Conservation (phyloP, 2,888 invertebrate species). For the Leucophora obtusa region DNA sequence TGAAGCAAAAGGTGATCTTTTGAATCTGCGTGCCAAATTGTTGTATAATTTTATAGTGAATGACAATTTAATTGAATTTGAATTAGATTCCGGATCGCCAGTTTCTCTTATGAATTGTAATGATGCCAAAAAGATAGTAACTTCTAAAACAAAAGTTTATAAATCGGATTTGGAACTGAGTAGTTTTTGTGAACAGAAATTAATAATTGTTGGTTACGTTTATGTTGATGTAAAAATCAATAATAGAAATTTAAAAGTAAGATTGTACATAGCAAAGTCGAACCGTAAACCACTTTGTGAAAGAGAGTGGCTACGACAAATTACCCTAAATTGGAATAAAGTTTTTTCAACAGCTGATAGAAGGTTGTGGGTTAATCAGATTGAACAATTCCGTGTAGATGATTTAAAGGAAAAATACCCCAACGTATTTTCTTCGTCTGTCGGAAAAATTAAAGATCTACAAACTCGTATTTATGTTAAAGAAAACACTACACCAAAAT, state of each 20-base stretch:
- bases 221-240: slow-evolving; percentile 19
- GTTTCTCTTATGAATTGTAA: slow-evolving; percentile 34
- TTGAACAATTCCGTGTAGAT: slow-evolving; percentile 10
- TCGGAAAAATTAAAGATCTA: slow-evolving; percentile 16
- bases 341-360: not conserved
- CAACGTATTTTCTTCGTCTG: slow-evolving; percentile 5
- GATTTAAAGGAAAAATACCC: slow-evolving; percentile 19
- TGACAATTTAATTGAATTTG: too few relatives aligned
- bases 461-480: too few relatives aligned
- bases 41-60: too few relatives aligned
- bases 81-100: too few relatives aligned
- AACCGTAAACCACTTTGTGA: slow-evolving; percentile 17
- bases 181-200: too few relatives aligned
- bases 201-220: too few relatives aligned
- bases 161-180: too few relatives aligned
- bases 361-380: slow-evolving; percentile 10
- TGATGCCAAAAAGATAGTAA: slow-evolving; percentile 23
- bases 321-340: slow-evolving; percentile 18
- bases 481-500: slow-evolving; percentile 9
- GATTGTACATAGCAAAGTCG: slow-evolving; percentile 1
- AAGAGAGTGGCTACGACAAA: slow-evolving; percentile 24
- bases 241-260: not conserved
- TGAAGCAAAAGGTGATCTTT: slow-evolving; percentile 26
- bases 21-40: too few relatives aligned
- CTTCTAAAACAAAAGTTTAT: too few relatives aligned